phyloP scores from a whole-genome alignment of 2,888 invertebrate species.

The Lordiphosa fenestrarum region DNA sequence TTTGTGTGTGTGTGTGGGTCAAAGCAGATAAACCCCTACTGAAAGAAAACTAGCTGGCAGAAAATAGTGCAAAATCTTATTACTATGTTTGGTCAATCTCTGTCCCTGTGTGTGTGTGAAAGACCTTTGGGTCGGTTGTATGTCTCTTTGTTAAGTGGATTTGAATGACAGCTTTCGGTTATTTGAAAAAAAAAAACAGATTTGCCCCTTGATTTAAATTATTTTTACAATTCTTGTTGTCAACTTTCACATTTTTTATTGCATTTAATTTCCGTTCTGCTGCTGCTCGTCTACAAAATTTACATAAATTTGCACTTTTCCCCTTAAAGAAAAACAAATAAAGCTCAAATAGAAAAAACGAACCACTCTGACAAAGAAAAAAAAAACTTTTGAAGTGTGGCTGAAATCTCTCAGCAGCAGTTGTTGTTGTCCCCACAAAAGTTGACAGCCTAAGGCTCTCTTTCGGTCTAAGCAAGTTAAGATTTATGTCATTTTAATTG shows the following conservation, averaged over 20 bases:
- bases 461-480: too few species aligned
- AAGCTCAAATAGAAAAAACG: too few species aligned
- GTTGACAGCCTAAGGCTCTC: too few species aligned
- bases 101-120: too few species aligned
- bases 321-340: too few species aligned
- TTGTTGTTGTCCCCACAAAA: too few species aligned
- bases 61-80: conserved; percentile 56
- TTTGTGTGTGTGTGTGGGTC: conserved; percentile 11
- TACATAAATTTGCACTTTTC: conserved; percentile 58
- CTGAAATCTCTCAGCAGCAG: too few species aligned
- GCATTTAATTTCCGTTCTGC: conserved; percentile 62
- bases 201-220: conserved; percentile 1
- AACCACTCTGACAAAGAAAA: too few species aligned
- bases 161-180: conserved; percentile 51
- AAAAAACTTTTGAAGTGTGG: too few species aligned
- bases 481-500: too few species aligned
- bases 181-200: conserved; percentile 12
- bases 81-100: conserved; percentile 28
- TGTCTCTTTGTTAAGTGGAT: conserved; percentile 58
- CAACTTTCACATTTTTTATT: conserved; percentile 55
- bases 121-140: conserved; percentile 34
- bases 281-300: conserved; percentile 66
- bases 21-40: conserved; percentile 43
- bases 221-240: conserved; percentile 18
- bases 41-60: conserved; percentile 7